phyloP scores from a whole-genome alignment of 2,888 invertebrate genomes.

The Steinernema carpocapsae region DNA sequence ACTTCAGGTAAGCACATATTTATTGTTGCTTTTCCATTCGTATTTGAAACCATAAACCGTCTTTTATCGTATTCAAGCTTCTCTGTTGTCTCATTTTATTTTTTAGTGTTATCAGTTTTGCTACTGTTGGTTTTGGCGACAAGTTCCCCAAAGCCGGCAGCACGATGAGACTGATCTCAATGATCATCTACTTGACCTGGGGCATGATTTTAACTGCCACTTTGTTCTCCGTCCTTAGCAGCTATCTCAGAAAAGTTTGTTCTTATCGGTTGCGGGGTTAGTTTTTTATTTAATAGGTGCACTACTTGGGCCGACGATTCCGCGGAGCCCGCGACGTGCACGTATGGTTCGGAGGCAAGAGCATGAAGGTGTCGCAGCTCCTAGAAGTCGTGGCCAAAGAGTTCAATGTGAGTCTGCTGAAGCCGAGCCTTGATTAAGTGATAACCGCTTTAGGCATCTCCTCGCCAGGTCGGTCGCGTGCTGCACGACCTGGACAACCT shows the following conservation, averaged over 20 bases:
- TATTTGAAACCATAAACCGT: no score
- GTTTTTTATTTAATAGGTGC: neutral
- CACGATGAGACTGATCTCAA: conserved; percentile 40
- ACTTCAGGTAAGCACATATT: conserved; percentile 47
- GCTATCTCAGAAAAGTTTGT: conserved; percentile 44
- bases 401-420: conserved; percentile 46
- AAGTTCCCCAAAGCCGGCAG: conserved; percentile 44
- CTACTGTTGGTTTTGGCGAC: conserved; percentile 58
- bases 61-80: neutral
- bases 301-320: conserved; percentile 43
- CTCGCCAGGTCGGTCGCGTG: conserved; percentile 52
- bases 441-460: conserved; percentile 47
- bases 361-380: conserved; percentile 53
- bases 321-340: conserved; percentile 51
- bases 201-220: conserved; percentile 54
- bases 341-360: conserved; percentile 51
- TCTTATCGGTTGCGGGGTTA: neutral
- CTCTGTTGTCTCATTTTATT: neutral
- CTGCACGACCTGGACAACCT: conserved; percentile 54
- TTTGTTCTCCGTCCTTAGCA: conserved; percentile 47
- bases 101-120: conserved; percentile 55
- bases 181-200: conserved; percentile 48
- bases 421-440: no score
- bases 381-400: conserved; percentile 52
- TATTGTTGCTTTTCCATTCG: no score